Percentiles rank a stretch among this genome's conserved stretches.
Evolutionary conservation across 1,140 invertebrate species (phyloP).

Genomic region (Rhopalosiphum padi): DNA sequence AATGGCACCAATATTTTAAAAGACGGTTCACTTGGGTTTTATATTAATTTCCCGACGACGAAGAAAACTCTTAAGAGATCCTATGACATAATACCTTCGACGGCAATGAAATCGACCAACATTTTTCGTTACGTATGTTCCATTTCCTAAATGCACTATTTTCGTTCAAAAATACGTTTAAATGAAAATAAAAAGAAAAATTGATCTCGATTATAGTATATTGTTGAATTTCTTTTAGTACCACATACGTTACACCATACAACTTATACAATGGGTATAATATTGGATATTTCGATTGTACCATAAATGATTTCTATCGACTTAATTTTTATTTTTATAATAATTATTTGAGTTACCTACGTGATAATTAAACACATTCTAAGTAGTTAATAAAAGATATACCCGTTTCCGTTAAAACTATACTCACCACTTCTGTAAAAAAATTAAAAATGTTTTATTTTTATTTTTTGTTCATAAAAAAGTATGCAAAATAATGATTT

Average conservation of each 20-base stretch:
- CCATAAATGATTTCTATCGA: not conserved
- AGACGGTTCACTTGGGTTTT: conserved; percentile 14
- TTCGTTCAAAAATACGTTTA: not conserved
- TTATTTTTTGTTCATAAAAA: not conserved
- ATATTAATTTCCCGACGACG: not conserved
- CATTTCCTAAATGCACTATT: conserved; percentile 10
- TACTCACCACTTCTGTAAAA: not conserved
- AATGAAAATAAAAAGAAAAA: not conserved
- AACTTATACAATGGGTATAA: not conserved
- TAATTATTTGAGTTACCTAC: not conserved
- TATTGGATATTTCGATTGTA: not conserved
- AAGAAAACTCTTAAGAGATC: not conserved
- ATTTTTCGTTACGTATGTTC: not conserved
- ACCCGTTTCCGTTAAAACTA: not conserved
- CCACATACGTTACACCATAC: not conserved
- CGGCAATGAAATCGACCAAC: not conserved
- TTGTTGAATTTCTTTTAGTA: not conserved
- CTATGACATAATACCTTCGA: not conserved
- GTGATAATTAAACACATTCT: not conserved
- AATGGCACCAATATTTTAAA: conserved; percentile 30
- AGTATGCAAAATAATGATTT: not conserved
- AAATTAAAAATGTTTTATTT: not conserved
- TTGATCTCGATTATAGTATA: not conserved
- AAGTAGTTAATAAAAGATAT: not conserved
- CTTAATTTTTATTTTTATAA: not conserved